These are phyloP conservation scores for Eupithecia pulchellata DNA, from an alignment of 2,888 invertebrate species.

Conservation along the genomic window DNA sequence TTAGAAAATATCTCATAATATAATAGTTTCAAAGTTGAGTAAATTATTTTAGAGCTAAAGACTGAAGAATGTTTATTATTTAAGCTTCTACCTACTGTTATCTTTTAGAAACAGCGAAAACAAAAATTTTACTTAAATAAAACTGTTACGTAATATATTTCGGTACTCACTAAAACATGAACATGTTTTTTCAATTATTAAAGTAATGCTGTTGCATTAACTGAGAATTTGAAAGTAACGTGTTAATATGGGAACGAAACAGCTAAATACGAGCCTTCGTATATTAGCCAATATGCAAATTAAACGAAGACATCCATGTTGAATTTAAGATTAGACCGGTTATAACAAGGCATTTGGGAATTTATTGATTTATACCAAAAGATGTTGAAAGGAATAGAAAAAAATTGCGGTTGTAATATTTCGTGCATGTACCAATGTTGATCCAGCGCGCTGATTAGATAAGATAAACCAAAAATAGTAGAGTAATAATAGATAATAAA, in stretches of 20 bases:
- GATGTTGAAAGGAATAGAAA: not conserved
- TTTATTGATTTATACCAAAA: constrained; percentile 11
- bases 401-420: not conserved
- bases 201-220: constrained; percentile 31
- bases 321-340: constrained; percentile 33
- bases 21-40: not conserved
- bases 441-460: not conserved
- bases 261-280: constrained; percentile 28
- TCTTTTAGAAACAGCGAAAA: no score
- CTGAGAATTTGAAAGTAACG: constrained; percentile 25
- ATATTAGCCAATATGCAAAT: constrained; percentile 48
- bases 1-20: not conserved
- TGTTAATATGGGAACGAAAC: constrained; percentile 37
- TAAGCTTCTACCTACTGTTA: no score
- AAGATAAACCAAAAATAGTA: not conserved
- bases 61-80: no score
- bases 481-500: not conserved
- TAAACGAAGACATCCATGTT: constrained; percentile 39
- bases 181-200: constrained; percentile 43
- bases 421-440: not conserved
- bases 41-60: no score
- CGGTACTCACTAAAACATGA: constrained; percentile 14
- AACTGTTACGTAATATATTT: not conserved
- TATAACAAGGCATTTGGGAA: constrained; percentile 5
- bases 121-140: not conserved